Conservation (phyloP, 2,888 invertebrate genomes). For the Clanis bilineata region DNA sequence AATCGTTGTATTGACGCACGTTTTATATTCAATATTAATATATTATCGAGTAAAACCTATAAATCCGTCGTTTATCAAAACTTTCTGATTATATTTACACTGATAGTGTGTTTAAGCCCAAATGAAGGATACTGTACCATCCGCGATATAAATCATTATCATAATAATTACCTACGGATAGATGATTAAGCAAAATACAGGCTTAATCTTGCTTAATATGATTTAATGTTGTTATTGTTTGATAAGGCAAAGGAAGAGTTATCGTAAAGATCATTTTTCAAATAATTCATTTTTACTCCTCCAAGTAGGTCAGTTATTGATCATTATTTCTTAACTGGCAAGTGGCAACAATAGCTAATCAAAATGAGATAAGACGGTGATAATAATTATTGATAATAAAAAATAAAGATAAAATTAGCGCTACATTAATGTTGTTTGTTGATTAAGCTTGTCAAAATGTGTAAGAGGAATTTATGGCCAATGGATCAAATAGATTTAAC, state of each 20-base stretch:
- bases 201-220: too few relatives aligned
- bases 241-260: too few relatives aligned
- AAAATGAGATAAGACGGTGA: neutral
- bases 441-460: neutral
- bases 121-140: neutral
- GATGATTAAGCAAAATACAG: too few relatives aligned
- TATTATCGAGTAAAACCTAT: too few relatives aligned
- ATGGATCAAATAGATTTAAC: too few relatives aligned
- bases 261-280: too few relatives aligned
- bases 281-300: neutral
- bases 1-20: neutral
- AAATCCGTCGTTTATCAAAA: neutral
- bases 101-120: neutral
- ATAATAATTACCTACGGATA: too few relatives aligned
- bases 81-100: neutral
- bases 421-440: neutral
- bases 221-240: too few relatives aligned
- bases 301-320: conserved; percentile 6
- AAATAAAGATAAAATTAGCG: neutral
- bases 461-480: too few relatives aligned
- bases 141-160: neutral
- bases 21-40: too few relatives aligned
- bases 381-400: neutral
- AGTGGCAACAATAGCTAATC: neutral
- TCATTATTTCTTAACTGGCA: neutral